phyloP scores from a whole-genome alignment of 2,888 invertebrate genomes.

The Lasius fuliginosus region DNA sequence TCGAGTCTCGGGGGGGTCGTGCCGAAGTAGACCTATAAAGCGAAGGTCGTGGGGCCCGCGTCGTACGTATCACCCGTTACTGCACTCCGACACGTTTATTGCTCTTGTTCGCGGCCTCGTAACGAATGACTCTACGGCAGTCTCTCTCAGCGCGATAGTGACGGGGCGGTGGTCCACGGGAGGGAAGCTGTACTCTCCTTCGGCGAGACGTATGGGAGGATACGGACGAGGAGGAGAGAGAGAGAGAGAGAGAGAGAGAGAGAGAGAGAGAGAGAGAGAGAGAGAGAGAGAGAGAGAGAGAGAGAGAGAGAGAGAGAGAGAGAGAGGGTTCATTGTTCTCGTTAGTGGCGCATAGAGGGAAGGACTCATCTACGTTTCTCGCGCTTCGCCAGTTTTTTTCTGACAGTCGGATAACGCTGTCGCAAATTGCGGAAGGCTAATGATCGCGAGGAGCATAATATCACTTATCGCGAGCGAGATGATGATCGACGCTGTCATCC shows the following conservation, averaged over 20 bases:
- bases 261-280: conserved; percentile 2
- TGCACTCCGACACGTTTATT: conserved; percentile 84
- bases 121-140: conserved; percentile 83
- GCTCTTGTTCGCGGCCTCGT: conserved; percentile 84
- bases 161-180: conserved; percentile 58
- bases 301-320: conserved; percentile 50
- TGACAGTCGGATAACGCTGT: conserved; percentile 6
- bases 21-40: conserved; percentile 85
- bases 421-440: conserved; percentile 47
- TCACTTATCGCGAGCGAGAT: conserved; percentile 12
- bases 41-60: conserved; percentile 81
- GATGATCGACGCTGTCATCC: conserved; percentile 5
- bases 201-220: conserved; percentile 60
- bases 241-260: conserved; percentile 55
- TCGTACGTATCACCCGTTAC: conserved; percentile 82
- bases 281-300: conserved; percentile 53
- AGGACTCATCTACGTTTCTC: conserved; percentile 21
- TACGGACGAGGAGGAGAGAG: conserved; percentile 59
- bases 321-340: conserved; percentile 68
- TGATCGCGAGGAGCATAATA: conserved; percentile 21
- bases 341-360: conserved; percentile 55
- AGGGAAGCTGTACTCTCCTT: conserved; percentile 39
- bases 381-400: conserved; percentile 32
- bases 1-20: conserved; percentile 86
- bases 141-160: conserved; percentile 54